Conservation (phyloP, 2,888 invertebrate species). For the Odiellus spinosus region DNA sequence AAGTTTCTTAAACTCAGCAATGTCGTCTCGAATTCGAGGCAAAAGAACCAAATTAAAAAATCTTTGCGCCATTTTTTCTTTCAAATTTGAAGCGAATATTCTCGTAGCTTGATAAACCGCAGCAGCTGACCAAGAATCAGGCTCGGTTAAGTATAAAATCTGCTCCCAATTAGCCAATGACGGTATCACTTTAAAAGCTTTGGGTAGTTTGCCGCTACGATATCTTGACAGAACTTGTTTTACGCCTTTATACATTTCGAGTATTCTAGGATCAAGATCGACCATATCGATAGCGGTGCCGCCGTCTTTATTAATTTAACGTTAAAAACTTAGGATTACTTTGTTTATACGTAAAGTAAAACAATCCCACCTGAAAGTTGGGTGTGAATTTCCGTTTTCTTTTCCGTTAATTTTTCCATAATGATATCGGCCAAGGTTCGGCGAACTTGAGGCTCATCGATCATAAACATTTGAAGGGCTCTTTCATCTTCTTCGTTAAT, state of each 20-base stretch:
- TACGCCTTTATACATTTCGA: conserved; percentile 78
- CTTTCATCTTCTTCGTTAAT: conserved; percentile 76
- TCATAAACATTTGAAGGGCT: conserved; percentile 69
- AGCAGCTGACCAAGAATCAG: conserved; percentile 92
- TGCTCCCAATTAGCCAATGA: conserved; percentile 87
- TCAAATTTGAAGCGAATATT: conserved; percentile 91
- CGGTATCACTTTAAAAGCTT: conserved; percentile 94
- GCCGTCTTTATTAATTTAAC: conserved; percentile 19
- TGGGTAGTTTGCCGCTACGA: conserved; percentile 89
- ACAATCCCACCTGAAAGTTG: conserved; percentile 76
- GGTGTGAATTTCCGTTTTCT: conserved; percentile 71
- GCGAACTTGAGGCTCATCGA: conserved; percentile 41
- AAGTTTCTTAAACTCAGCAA: conserved; percentile 81
- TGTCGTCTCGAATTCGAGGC: conserved; percentile 79
- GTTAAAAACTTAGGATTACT: not conserved
- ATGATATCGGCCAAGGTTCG: conserved; percentile 77
- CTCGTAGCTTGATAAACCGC: conserved; percentile 92
- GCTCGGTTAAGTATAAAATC: conserved; percentile 44
- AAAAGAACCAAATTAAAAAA: conserved; percentile 85
- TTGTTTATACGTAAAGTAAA: conserved; percentile 24
- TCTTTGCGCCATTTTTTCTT: conserved; percentile 89
- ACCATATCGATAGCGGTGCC: conserved; percentile 36
- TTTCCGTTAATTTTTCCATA: conserved; percentile 79
- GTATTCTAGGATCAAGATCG: conserved; percentile 56
- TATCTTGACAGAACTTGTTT: conserved; percentile 69